Percentiles rank a stretch among this genome's conserved stretches.
phyloP scores from a whole-genome alignment of 1,140 invertebrate genomes.

The Drosophila takahashii region DNA sequence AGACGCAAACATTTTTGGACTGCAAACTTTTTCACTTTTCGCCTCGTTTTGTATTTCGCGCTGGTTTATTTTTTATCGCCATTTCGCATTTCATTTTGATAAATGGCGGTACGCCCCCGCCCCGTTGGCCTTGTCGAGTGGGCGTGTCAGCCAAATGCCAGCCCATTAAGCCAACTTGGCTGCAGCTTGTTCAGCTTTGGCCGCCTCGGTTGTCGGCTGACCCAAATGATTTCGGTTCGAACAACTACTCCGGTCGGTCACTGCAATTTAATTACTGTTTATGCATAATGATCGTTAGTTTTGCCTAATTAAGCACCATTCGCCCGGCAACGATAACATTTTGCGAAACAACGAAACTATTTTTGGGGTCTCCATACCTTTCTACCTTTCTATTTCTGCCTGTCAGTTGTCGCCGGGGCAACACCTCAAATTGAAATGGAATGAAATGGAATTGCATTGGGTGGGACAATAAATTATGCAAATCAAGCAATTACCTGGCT shows the following conservation, averaged over 20 bases:
- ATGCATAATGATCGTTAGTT: conserved; percentile 71
- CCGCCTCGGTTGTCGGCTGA: conserved; percentile 8
- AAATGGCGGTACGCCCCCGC: conserved; percentile 49
- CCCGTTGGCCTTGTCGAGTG: conserved; percentile 17
- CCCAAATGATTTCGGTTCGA: conserved; percentile 40
- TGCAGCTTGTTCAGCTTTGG: conserved; percentile 14
- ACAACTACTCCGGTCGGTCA: conserved; percentile 11
- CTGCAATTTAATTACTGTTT: conserved; percentile 65
- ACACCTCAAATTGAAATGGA: conserved; percentile 75
- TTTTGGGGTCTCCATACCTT: conserved; percentile 8
- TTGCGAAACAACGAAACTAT: conserved; percentile 29
- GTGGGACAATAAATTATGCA: conserved; percentile 75
- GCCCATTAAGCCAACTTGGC: conserved; percentile 35
- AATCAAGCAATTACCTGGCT: conserved; percentile 75
- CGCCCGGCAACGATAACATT: conserved; percentile 41
- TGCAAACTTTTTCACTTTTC: conserved; percentile 78
- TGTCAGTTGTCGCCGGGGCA: conserved; percentile 25
- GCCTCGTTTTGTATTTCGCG: conserved; percentile 12
- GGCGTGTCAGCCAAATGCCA: conserved; percentile 46
- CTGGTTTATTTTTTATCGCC: conserved; percentile 31
- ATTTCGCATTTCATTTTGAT: conserved; percentile 73
- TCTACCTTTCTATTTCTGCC: not conserved
- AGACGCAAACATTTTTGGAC: conserved; percentile 62
- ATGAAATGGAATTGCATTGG: conserved; percentile 68
- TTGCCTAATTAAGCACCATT: conserved; percentile 70